These are phyloP conservation scores for Acholoe squamosa DNA, from an alignment of 2,888 invertebrate species.

Conservation along the genomic window DNA sequence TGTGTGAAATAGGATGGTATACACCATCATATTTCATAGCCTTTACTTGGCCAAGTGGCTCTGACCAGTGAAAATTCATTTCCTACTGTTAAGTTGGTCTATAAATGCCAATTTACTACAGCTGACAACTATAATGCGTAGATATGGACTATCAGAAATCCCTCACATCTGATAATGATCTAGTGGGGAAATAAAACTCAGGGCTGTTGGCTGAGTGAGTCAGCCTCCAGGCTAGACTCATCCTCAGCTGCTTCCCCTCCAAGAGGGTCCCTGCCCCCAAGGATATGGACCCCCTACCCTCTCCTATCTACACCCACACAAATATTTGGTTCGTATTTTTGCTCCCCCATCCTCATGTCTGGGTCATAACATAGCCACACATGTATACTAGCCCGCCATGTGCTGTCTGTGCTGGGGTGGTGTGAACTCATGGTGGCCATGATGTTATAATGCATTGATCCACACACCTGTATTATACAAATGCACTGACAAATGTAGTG, in stretches of 20 bases:
- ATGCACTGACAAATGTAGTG: too few species aligned
- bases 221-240: not conserved
- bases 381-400: too few species aligned
- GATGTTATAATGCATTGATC: not conserved
- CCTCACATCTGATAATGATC: not conserved
- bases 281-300: not conserved
- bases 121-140: too few species aligned
- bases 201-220: not conserved
- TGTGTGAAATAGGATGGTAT: too few species aligned
- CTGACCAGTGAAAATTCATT: too few species aligned
- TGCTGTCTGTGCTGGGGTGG: not conserved
- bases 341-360: not conserved
- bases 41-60: too few species aligned
- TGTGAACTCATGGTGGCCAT: not conserved
- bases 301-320: not conserved
- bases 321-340: slow-evolving; percentile 17
- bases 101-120: too few species aligned
- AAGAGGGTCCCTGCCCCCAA: not conserved
- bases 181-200: not conserved
- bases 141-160: too few species aligned
- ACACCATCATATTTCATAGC: too few species aligned
- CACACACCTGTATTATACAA: not conserved
- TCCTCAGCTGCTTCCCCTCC: not conserved
- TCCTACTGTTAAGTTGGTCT: too few species aligned
- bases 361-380: too few species aligned